Evolutionary conservation across 2,113 vertebrate species (phyloP), one percentile per base, ranked within the genome.

Genomic region (Neodon shergylaensis): DNA sequence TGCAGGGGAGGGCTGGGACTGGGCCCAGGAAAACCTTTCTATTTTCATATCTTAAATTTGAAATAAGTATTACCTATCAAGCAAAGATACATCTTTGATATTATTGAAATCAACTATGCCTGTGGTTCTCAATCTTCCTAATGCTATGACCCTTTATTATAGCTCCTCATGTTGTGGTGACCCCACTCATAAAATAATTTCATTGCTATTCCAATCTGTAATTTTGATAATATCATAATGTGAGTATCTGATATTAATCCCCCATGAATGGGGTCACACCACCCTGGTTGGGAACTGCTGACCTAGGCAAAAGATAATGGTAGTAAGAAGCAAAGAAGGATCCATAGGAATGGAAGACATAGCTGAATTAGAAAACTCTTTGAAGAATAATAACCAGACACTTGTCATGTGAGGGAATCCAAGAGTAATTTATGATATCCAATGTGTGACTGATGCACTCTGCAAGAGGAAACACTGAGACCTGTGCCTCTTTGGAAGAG

Each of bases 261-360:
- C 54, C n/a, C 12, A 1, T 63, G n/a, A 73, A 39, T 73, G 24
- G 54, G 7, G n/a, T 63, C 54, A 4, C 0, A 26, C 2, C 0
- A 3, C 78, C 24, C 11, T 63, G 54, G 13, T 28, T 42, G 24
- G 61, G 58, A 83, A 63, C 58, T 39, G 39, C n/a, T 28, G 13
- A 42, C 42, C 14, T 63, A 65, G 39, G 10, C 5, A 4, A 66
- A 17, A 52, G 5, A 33, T 31, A 33, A 79, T 12, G 19, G 39
- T 19, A 63, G 7, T 12, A 13, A n/a, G 26, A 79, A 86, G 8
- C 10, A 66, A n/a, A 5, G 33, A 76, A 52, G 1, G 10, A 33
- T 21, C 52, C 2, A 31, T 63, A 17, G 19, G 9, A 2, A 22
- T 33, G 22, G 49, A 24, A n/a, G 7, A 89, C 22, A 10, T 6